Percentiles rank a stretch among this genome's conserved stretches.
phyloP scores from a whole-genome alignment of 2,888 invertebrate species.

The Calliphora vomitoria region DNA sequence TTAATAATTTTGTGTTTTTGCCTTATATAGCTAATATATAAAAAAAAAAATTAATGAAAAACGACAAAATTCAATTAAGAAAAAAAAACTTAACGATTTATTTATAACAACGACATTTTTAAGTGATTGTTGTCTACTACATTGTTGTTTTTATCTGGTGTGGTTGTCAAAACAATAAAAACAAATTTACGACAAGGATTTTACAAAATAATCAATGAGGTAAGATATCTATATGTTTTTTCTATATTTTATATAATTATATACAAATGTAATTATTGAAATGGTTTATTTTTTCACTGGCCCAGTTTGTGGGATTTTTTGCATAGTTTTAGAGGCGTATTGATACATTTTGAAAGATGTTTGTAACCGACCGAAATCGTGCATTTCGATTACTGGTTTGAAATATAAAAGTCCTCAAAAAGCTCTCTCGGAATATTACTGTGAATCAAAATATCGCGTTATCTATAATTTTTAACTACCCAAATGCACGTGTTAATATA shows the following conservation, averaged over 20 bases:
- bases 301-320: too few species aligned
- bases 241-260: constrained; percentile 1
- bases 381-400: too few species aligned
- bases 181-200: constrained; percentile 33
- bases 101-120: constrained; percentile 38
- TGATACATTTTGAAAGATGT: too few species aligned
- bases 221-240: constrained; percentile 54
- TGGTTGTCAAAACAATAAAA: constrained; percentile 51
- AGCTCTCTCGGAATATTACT: too few species aligned
- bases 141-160: constrained; percentile 37
- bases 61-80: constrained; percentile 27
- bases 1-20: constrained; percentile 23
- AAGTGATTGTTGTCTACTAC: constrained; percentile 11
- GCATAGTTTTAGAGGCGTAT: too few species aligned
- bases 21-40: constrained; percentile 24
- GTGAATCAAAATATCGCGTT: too few species aligned
- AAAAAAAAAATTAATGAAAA: constrained; percentile 28
- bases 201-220: constrained; percentile 75
- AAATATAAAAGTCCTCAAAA: too few species aligned
- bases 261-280: too few species aligned
- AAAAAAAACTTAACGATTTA: constrained; percentile 34
- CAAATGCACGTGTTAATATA: too few species aligned
- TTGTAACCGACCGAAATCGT: too few species aligned
- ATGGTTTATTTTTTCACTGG: too few species aligned
- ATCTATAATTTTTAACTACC: too few species aligned